phyloP scores from a whole-genome alignment of 2,888 invertebrate species.

The Galerucella calmariensis region DNA sequence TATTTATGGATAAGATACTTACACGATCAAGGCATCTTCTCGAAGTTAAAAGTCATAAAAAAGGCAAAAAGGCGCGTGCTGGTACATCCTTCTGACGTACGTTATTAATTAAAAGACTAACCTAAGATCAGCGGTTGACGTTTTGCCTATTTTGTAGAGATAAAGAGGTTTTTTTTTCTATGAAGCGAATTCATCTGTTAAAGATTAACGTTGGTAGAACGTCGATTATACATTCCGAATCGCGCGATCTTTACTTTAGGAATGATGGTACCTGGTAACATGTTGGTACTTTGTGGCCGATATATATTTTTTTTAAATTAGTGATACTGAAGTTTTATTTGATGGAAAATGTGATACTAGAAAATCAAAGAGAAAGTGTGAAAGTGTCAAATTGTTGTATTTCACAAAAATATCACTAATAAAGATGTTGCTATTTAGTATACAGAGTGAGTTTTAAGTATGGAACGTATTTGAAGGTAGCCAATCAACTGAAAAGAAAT shows the following conservation, averaged over 20 bases:
- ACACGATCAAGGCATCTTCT: constrained; percentile 25
- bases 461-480: too few species aligned
- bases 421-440: too few species aligned
- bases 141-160: constrained; percentile 15
- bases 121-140: neutral
- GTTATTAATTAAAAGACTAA: constrained; percentile 13
- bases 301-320: neutral
- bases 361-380: too few species aligned
- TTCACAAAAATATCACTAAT: too few species aligned
- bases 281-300: neutral
- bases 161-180: neutral
- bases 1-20: constrained; percentile 29
- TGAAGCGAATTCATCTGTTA: neutral
- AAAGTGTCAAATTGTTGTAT: too few species aligned
- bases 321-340: too few species aligned
- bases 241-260: constrained; percentile 5
- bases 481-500: too few species aligned
- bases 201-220: neutral
- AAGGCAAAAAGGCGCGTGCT: constrained; percentile 3
- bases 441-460: too few species aligned
- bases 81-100: constrained; percentile 6
- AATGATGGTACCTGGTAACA: neutral
- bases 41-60: constrained; percentile 19
- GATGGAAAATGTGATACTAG: too few species aligned
- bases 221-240: constrained; percentile 5